Conservation (phyloP, 2,888 invertebrate genomes). For the Glaucopsyche alexis region DNA sequence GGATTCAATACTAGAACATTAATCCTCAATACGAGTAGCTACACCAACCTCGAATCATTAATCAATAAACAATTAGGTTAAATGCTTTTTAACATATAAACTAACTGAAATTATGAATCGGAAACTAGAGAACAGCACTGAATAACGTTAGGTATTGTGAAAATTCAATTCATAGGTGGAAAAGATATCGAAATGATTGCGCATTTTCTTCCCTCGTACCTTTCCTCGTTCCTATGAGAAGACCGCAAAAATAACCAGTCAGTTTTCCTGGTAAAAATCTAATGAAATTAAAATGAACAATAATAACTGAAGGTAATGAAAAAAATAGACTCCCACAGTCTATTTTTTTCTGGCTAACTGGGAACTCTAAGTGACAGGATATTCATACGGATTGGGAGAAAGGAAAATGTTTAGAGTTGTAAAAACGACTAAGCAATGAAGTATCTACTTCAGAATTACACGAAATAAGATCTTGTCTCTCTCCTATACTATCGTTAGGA, state of each 20-base stretch:
- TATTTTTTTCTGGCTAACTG: no score
- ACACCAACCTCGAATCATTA: conserved; percentile 39
- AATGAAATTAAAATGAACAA: background rate
- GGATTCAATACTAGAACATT: background rate
- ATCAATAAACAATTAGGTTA: conserved; percentile 40
- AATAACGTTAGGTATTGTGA: background rate
- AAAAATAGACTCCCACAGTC: no score
- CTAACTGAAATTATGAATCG: conserved; percentile 3
- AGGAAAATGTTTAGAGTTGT: no score
- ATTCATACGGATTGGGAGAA: no score
- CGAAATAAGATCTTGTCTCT: no score
- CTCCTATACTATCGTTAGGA: no score
- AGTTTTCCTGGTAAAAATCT: background rate
- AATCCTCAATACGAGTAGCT: conserved; percentile 21
- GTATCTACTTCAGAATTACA: no score
- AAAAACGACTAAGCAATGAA: no score
- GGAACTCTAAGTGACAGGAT: no score
- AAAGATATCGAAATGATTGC: background rate
- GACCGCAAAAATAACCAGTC: background rate
- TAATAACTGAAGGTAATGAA: background rate
- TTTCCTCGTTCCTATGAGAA: background rate
- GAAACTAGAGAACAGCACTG: background rate
- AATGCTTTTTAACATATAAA: conserved; percentile 35
- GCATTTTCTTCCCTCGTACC: background rate
- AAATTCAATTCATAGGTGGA: background rate